Conservation (phyloP, 2,888 invertebrate species). For the Dynastes tityus region DNA sequence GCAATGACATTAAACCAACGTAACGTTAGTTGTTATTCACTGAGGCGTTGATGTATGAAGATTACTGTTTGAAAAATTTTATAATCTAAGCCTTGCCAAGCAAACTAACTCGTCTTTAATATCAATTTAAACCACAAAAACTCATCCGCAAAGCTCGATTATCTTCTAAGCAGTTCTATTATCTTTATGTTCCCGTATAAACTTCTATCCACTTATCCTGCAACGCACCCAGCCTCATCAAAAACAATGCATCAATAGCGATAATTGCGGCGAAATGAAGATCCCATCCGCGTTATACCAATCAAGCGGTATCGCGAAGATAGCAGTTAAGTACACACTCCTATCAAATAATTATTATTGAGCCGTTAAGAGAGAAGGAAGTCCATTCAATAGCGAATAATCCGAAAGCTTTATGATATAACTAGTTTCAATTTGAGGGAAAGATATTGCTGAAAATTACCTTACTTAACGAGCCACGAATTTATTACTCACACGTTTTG, state of each 20-base stretch:
- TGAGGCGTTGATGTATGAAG: too few relatives aligned
- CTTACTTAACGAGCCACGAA: slow-evolving; percentile 27
- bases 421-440: slow-evolving; percentile 16
- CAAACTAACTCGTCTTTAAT: too few relatives aligned
- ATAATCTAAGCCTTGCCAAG: too few relatives aligned
- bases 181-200: too few relatives aligned
- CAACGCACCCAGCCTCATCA: too few relatives aligned
- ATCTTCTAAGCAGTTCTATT: too few relatives aligned
- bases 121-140: too few relatives aligned
- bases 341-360: slow-evolving; percentile 5
- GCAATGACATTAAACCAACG: too few relatives aligned
- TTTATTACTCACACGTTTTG: slow-evolving; percentile 36
- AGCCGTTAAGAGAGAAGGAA: slow-evolving; percentile 9
- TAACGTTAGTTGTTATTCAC: too few relatives aligned
- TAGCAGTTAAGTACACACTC: neutral
- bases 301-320: neutral
- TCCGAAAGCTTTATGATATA: neutral
- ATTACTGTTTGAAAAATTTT: too few relatives aligned
- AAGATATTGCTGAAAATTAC: slow-evolving; percentile 27
- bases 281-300: neutral
- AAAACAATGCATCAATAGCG: neutral
- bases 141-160: too few relatives aligned
- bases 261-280: neutral
- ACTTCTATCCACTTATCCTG: too few relatives aligned
- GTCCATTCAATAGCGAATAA: neutral